Evolutionary conservation across 2,113 vertebrate species (phyloP).

Genomic region (Geococcyx californianus): DNA sequence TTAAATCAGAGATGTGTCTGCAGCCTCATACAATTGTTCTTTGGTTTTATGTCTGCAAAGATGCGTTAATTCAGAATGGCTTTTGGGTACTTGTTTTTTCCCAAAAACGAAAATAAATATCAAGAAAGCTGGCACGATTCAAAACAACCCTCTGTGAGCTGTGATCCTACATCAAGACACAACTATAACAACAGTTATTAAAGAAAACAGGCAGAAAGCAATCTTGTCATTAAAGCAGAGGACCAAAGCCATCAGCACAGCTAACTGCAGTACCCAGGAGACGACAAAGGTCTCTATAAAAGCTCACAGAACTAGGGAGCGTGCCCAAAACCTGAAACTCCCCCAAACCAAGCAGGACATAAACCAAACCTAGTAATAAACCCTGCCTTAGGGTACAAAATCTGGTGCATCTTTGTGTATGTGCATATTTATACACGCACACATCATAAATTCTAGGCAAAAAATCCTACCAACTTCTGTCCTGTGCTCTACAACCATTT

Average conservation of each 20-base stretch:
- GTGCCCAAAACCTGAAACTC: neutral
- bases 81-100: neutral
- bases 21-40: neutral
- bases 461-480: neutral
- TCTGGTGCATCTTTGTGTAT: neutral
- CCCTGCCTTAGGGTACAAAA: neutral
- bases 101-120: neutral
- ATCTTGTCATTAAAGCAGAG: neutral
- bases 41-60: neutral
- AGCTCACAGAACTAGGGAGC: neutral
- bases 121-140: neutral
- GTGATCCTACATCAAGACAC: neutral
- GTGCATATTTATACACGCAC: neutral
- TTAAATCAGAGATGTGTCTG: neutral
- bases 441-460: fast-evolving
- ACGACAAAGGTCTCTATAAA: neutral
- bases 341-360: neutral
- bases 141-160: neutral
- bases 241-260: neutral
- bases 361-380: neutral
- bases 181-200: neutral
- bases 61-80: neutral
- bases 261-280: neutral
- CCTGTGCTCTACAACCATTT: fast-evolving
- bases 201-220: neutral